phyloP scores from a whole-genome alignment of 2,888 invertebrate genomes.

The Poecilobothrus nobilitatus region DNA sequence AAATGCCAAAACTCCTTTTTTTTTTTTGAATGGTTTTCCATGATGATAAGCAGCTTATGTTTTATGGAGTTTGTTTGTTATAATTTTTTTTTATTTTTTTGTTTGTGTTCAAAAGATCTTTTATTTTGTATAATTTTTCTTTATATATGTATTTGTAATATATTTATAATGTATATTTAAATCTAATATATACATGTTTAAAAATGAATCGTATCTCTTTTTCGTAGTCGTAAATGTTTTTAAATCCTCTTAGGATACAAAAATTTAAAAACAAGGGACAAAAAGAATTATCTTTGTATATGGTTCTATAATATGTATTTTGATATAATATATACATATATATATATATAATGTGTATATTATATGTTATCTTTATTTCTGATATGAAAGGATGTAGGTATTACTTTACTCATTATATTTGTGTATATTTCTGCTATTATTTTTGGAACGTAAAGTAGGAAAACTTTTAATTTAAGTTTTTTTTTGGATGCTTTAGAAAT shows the following conservation, averaged over 20 bases:
- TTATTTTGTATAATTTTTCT: background rate
- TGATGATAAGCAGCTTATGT: background rate
- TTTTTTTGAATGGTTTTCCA: background rate
- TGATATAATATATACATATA: too few species aligned
- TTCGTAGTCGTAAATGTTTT: background rate
- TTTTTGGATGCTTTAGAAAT: too few species aligned
- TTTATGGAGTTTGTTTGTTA: background rate
- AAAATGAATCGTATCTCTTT: background rate
- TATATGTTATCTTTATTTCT: too few species aligned
- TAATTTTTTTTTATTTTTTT: background rate
- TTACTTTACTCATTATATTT: too few species aligned
- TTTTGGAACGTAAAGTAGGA: too few species aligned
- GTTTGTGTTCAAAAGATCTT: background rate
- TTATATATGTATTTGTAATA: background rate
- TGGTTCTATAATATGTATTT: too few species aligned
- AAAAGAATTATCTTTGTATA: too few species aligned
- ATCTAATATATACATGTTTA: background rate
- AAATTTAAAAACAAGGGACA: too few species aligned
- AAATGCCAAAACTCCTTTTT: background rate
- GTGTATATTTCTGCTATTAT: too few species aligned
- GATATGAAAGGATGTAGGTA: too few species aligned
- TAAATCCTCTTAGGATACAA: conserved; percentile 6
- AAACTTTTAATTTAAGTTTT: too few species aligned
- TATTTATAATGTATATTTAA: background rate
- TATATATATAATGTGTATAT: too few species aligned